phyloP scores from a whole-genome alignment of 2,113 vertebrate genomes.

The Sterrhoptilus dennistouni region DNA sequence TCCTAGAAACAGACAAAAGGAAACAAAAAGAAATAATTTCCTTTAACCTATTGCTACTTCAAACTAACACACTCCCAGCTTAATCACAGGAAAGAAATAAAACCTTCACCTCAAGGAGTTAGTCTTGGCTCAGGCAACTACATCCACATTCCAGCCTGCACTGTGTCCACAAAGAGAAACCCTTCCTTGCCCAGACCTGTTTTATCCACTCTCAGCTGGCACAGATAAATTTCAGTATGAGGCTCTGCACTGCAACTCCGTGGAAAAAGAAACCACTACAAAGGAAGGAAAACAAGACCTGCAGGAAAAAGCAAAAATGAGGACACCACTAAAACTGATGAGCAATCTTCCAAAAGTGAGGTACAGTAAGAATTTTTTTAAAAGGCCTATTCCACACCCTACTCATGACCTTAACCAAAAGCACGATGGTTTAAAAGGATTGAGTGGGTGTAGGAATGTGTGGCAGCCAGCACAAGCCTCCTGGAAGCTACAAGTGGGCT shows the following conservation, averaged over 20 bases:
- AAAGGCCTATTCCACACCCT: background rate
- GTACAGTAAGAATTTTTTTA: background rate
- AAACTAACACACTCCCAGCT: background rate
- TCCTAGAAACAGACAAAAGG: background rate
- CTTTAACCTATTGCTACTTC: background rate
- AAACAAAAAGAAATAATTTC: background rate
- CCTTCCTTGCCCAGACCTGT: background rate
- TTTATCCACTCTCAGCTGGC: background rate
- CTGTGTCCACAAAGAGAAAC: background rate
- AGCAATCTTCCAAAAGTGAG: background rate
- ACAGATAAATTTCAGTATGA: background rate
- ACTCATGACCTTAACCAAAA: background rate
- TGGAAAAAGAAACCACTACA: background rate
- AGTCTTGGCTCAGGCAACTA: slow-evolving; percentile 13
- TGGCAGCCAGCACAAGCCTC: background rate
- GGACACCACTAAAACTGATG: background rate
- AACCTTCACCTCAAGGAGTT: slow-evolving; percentile 21
- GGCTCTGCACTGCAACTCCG: background rate
- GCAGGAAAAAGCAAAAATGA: background rate
- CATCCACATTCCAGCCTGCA: slow-evolving; percentile 26
- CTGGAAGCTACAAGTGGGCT: background rate
- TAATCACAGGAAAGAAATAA: slow-evolving; percentile 45
- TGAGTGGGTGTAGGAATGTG: background rate
- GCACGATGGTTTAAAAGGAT: background rate
- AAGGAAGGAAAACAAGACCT: background rate